These are phyloP conservation scores for Chroicocephalus ridibundus DNA, from an alignment of 2,113 vertebrate species.

Conservation along the genomic window DNA sequence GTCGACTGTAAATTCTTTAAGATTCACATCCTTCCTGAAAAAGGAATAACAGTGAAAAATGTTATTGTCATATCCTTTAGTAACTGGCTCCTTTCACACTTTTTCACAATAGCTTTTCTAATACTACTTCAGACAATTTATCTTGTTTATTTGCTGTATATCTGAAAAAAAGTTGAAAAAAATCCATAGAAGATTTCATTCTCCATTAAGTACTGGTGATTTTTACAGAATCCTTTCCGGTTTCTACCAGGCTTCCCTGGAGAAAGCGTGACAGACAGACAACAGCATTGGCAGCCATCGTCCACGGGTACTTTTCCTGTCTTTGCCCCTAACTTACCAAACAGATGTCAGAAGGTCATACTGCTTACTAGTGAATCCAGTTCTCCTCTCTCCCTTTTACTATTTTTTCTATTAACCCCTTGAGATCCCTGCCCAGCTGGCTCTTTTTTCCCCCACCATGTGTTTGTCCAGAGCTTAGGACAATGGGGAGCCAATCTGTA, in stretches of 20 bases:
- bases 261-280: neutral
- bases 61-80: neutral
- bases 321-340: neutral
- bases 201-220: neutral
- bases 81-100: neutral
- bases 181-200: neutral
- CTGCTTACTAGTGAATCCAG: neutral
- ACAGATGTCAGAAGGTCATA: neutral
- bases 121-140: neutral
- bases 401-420: neutral
- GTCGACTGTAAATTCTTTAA: conserved; percentile 80
- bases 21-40: conserved; percentile 78
- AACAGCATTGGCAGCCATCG: neutral
- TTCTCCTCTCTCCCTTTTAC: neutral
- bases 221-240: neutral
- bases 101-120: neutral
- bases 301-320: neutral
- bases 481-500: neutral
- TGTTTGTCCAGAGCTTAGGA: neutral
- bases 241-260: neutral
- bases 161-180: neutral
- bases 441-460: neutral
- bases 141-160: neutral
- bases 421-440: neutral
- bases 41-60: neutral